Conservation (phyloP, 53 echinoderm and acorn worm species). For the Patiria pectinifera region DNA sequence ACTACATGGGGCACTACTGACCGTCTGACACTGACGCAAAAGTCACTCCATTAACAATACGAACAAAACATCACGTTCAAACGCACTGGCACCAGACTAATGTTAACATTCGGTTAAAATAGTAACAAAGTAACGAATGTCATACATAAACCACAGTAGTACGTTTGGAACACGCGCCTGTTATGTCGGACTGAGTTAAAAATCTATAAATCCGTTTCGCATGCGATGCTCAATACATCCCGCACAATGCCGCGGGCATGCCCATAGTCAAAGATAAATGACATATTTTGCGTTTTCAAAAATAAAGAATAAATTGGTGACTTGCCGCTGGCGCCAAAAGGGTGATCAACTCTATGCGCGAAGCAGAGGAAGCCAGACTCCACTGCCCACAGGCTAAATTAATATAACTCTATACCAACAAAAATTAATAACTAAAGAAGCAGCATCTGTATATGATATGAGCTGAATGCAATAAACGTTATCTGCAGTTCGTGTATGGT, state of each 20-base stretch:
- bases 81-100: not conserved
- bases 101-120: not conserved
- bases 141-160: not conserved
- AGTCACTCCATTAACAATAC: not conserved
- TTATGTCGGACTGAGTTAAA: not conserved
- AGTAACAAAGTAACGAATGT: not conserved
- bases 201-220: conserved; percentile 11
- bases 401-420: conserved; percentile 21
- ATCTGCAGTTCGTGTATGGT: conserved; percentile 32
- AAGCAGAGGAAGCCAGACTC: conserved; percentile 9
- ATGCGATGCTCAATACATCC: not conserved
- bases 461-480: conserved; percentile 18
- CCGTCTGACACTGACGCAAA: not conserved
- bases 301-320: conserved; percentile 18
- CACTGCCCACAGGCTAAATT: conserved; percentile 33
- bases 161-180: not conserved
- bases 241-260: not conserved
- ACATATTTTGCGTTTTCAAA: not conserved
- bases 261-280: not conserved
- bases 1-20: too few species aligned
- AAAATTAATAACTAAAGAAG: conserved; percentile 46
- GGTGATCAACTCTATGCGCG: not conserved
- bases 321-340: not conserved
- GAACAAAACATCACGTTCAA: not conserved
- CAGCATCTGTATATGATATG: conserved; percentile 7